These are phyloP conservation scores for Grammomys dolichurus DNA, from an alignment of 2,113 vertebrate genomes.

Conservation along the genomic window DNA sequence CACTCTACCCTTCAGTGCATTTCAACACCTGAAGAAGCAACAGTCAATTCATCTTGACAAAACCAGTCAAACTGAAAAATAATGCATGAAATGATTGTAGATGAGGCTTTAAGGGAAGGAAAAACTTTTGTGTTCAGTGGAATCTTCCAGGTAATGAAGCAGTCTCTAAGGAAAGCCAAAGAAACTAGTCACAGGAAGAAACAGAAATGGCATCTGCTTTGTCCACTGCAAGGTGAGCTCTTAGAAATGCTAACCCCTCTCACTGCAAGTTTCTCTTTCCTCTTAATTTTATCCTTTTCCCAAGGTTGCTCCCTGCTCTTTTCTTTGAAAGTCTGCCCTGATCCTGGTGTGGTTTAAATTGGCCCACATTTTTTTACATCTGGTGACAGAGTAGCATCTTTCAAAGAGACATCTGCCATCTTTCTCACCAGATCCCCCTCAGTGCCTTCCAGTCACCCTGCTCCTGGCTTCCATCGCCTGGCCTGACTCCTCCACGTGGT, in stretches of 20 bases:
- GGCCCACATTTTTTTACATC: background rate
- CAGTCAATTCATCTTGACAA: conserved; percentile 22
- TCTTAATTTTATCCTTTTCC: background rate
- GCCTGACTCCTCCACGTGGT: background rate
- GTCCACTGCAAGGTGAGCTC: accelerated
- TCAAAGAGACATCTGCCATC: background rate
- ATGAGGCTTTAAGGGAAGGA: conserved; percentile 62
- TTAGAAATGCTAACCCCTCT: background rate
- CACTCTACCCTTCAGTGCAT: background rate
- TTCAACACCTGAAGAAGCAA: background rate
- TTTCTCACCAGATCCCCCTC: background rate
- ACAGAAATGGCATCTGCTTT: background rate
- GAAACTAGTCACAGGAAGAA: background rate
- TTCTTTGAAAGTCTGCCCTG: background rate
- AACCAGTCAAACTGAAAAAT: conserved; percentile 20
- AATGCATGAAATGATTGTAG: conserved; percentile 42
- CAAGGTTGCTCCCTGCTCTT: background rate
- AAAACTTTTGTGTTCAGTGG: conserved; percentile 47
- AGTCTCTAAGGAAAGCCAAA: conserved; percentile 52
- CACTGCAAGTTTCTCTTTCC: background rate
- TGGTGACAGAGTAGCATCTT: background rate
- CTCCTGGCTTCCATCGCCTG: background rate
- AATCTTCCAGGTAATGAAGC: conserved; percentile 64
- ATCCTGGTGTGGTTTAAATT: background rate
- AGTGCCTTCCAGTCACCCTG: background rate